Base-by-base conservation (phyloP, 2,113 vertebrate species). In the Vulpes vulpes region DNA sequence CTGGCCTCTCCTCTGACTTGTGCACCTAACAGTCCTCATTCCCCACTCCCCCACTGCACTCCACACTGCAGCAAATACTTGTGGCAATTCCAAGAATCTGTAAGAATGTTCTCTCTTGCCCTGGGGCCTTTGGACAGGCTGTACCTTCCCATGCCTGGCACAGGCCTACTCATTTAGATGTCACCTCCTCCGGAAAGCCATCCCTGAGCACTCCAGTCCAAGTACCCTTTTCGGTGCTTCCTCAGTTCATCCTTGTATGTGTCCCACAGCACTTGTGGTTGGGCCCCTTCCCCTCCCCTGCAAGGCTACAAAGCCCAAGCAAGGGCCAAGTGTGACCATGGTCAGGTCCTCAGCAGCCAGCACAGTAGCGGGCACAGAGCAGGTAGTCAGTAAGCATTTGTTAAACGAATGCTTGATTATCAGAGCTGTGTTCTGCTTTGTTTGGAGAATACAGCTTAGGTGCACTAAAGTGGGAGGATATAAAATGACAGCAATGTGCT, bases 151-250 rank as follows among this genome's bases (percentile, higher is more conserved):
- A 43, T 8, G 10, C 25, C 86, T 76, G 59, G 53, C 43, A 78
- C 6, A 27, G 15, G 9, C 49, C 62, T 23, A 27, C n/a, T 73
- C 53, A 35, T 86, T 38, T 57, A 64, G 80, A 83, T 43, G 74
- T 5, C 16, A 69, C 64, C 85, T 96, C 88, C 84, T 97, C 82
- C 82, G 71, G 79, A 91, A 91, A 95, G 89, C 49, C 71, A 43
- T 30, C 55, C 30, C n/a, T 43, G 92, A 95, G 5, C 38, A 64
- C 80, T 25, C 32, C 22, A 5, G 32, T 22, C 38, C 2, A 64
- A 62, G 78, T 5, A 84, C 8, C 20, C 38, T 69, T 11, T 32
- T 4, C 1, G 15, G 14, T 30, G 81, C 76, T 86, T 55, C 53
- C 80, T 83, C 59, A 25, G 35, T 38, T 89, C 57, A 8, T 38